Base-by-base conservation (phyloP, 2,113 vertebrate species). In the Candoia aspera region DNA sequence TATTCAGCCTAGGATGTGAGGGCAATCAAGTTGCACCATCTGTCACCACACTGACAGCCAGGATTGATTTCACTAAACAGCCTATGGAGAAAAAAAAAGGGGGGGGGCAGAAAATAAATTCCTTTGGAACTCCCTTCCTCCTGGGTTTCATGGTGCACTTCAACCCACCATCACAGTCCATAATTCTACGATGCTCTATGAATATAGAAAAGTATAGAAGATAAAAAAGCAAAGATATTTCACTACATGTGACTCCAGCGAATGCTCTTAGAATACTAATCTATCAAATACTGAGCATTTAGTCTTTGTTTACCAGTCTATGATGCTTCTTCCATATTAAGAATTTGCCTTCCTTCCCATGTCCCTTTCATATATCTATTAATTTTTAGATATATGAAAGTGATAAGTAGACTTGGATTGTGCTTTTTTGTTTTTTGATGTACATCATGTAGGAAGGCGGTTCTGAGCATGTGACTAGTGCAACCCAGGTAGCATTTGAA, bases 11-110 rank as follows among this genome's bases (percentile, higher is more conserved):
- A 37, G 15, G 33, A 79, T 79, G 15, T 79, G n/a, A 79, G 49
- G 49, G 49, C 49, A 49, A 49, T 49, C 49, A 49, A 79, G 15
- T 79, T 37, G n/a, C 33, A 37, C 37, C n/a, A 79, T 79, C 33
- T 33, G n/a, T 73, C n/a, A 73, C n/a, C n/a, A 5, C 37, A 79
- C 37, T 79, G 68, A 19, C 33, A 19, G 17, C 33, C 85, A 89
- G 57, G 90, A 92, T 42, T 6, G 94, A 91, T 58, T 91, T 24
- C 93, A 19, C 88, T 93, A 0, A 6, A 90, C 86, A 62, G 86
- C n/a, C 88, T 87, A 54, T 10, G 33, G 13, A 62, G 42, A 59
- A 12, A 85, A 37, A 46, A 46, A 62, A n/a, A n/a, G n/a, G n/a
- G n/a, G n/a, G n/a, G 62, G 17, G 53, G 17, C 4, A 37, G 58